Evolutionary conservation across 2,888 invertebrate species (phyloP).

Genomic region (Aleiodes leptofemur): DNA sequence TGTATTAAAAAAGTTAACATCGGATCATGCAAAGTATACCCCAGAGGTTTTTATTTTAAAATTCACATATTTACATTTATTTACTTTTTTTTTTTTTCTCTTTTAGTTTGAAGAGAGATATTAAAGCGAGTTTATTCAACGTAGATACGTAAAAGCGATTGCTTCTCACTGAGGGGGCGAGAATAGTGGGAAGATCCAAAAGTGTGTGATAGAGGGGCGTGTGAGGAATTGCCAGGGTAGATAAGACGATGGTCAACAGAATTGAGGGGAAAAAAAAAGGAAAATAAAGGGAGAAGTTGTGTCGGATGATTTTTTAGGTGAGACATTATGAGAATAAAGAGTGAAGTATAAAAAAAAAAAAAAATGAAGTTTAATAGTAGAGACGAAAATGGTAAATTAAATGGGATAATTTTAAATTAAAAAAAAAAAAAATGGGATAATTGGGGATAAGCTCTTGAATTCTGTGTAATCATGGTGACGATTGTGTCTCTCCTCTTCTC

Average conservation of each 20-base stretch:
- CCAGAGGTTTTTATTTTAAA: constrained; percentile 1
- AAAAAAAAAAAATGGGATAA: no score
- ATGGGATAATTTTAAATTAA: no score
- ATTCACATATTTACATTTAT: not conserved
- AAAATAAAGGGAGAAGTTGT: no score
- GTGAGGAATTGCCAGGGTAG: no score
- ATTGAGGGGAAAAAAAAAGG: no score
- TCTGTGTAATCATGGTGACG: no score
- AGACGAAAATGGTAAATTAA: not conserved
- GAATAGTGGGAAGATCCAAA: not conserved
- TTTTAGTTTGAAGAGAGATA: not conserved
- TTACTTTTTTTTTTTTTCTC: not conserved
- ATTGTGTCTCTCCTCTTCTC: no score
- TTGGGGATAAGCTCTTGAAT: no score
- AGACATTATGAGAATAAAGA: no score
- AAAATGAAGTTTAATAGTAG: not conserved
- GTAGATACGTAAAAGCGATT: constrained; percentile 2
- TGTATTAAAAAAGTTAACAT: not conserved
- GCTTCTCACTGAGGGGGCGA: not conserved
- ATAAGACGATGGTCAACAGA: no score
- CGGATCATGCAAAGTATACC: constrained; percentile 6
- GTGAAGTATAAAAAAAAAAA: no score
- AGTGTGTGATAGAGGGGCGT: not conserved
- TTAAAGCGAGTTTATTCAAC: constrained; percentile 19
- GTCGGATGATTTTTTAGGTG: no score